Evolutionary conservation across 2,888 invertebrate species (phyloP).

Genomic region (Branchipolynoe longqiensis): DNA sequence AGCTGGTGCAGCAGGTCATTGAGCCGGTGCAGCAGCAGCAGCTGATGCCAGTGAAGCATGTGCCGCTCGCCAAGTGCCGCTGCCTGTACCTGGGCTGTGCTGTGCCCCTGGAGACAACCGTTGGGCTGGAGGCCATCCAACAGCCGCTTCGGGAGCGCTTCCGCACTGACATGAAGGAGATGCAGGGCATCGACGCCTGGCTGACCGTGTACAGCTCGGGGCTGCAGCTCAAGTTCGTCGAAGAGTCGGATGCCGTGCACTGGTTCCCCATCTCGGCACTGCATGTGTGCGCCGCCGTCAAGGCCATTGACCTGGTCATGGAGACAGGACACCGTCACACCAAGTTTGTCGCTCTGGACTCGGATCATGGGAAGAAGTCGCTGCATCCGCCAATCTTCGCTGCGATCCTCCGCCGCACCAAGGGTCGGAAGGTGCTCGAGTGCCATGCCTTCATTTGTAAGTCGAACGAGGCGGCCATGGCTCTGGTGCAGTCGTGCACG

Average conservation of each 20-base stretch:
- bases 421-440: slow-evolving; percentile 79
- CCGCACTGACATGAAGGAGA: slow-evolving; percentile 71
- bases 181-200: slow-evolving; percentile 87
- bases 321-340: slow-evolving; percentile 71
- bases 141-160: slow-evolving; percentile 74
- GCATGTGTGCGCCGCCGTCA: slow-evolving; percentile 80
- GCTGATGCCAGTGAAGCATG: slow-evolving; percentile 60
- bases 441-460: slow-evolving; percentile 80
- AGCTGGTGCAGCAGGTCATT: background rate
- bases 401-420: slow-evolving; percentile 78
- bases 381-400: slow-evolving; percentile 80
- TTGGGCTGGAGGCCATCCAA: slow-evolving; percentile 80
- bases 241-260: slow-evolving; percentile 71
- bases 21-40: background rate
- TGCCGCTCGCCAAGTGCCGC: slow-evolving; percentile 71
- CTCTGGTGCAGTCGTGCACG: slow-evolving; percentile 97
- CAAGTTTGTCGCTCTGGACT: slow-evolving; percentile 79
- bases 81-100: slow-evolving; percentile 81
- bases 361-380: slow-evolving; percentile 70
- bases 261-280: slow-evolving; percentile 80
- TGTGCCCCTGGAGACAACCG: slow-evolving; percentile 77
- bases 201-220: slow-evolving; percentile 98
- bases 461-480: slow-evolving; percentile 97
- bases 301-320: slow-evolving; percentile 73
- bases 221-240: slow-evolving; percentile 93